Evolutionary conservation across 2,113 vertebrate species (phyloP).

Genomic region (Raphicerus campestris): DNA sequence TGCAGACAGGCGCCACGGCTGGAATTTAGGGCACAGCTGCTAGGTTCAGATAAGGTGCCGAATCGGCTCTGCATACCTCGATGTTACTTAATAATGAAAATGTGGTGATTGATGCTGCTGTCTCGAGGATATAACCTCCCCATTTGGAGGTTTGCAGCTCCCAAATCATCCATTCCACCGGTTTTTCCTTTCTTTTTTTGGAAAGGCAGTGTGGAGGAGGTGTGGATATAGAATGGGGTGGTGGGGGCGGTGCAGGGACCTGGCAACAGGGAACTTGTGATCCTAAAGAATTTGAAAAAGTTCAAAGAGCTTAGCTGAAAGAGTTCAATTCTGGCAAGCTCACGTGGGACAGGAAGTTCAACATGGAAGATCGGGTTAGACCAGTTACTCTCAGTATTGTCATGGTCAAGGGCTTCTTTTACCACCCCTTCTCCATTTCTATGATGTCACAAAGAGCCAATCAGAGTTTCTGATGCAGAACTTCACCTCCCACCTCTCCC

Average conservation of each 20-base stretch:
- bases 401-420: not conserved
- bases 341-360: slow-evolving; percentile 35
- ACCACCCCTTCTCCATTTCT: not conserved
- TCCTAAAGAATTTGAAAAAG: slow-evolving; percentile 26
- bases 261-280: slow-evolving; percentile 16
- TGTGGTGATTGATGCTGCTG: slow-evolving; percentile 80
- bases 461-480: not conserved
- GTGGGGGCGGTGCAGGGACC: too few species aligned
- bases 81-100: slow-evolving; percentile 81
- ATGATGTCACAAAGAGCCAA: slow-evolving; percentile 38
- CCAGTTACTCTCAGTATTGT: not conserved
- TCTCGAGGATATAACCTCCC: slow-evolving; percentile 75
- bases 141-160: slow-evolving; percentile 78
- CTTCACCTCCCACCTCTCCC: not conserved
- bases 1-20: slow-evolving; percentile 76
- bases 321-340: not conserved
- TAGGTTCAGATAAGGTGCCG: slow-evolving; percentile 86
- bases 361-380: not conserved
- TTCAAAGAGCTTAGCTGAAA: slow-evolving; percentile 34
- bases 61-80: slow-evolving; percentile 74
- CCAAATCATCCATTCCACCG: slow-evolving; percentile 69
- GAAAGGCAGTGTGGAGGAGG: not conserved
- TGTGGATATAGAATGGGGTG: not conserved
- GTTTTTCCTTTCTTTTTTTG: slow-evolving; percentile 19
- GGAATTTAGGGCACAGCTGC: slow-evolving; percentile 87